Evolutionary conservation across 2,797 vertebrate genomes (phyloP), one percentile per base, ranked within the genome.

Genomic region (Phoeniculus purpureus): DNA sequence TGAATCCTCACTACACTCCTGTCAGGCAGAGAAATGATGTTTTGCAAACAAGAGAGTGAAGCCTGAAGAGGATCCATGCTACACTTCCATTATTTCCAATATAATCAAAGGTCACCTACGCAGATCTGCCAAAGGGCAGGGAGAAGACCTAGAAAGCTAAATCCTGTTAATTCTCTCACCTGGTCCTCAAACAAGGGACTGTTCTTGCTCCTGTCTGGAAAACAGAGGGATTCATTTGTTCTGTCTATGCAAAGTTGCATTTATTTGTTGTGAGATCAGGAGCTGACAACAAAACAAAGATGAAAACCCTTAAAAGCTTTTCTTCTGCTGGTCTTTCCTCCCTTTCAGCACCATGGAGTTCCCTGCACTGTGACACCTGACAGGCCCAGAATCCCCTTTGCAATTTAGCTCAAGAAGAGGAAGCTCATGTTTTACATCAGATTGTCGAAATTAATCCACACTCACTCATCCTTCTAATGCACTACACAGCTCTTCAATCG

Each of bases 361-460:
- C 59, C 47, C 17, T 64, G 62, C 0, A 0, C 73, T 60, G 90
- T 87, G 85, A 89, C 90, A 87, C 65, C 74, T 89, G 87, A 79
- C 77, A 58, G 66, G 66, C 77, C 43, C 72, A 50, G 59, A 74
- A 34, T 77, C 74, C 52, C 31, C 87, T 59, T 5, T 48, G 90
- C 6, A 7, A 43, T 68, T 72, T 29, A 92, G 59, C 91, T 88
- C 29, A 12, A 77, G 85, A 64, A 89, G 87, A 71, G 77, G 87
- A 86, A 29, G 43, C 52, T 88, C 26, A 2, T 90, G 91, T 94
- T 91, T 75, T 59, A 50, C 88, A 86, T 75, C 67, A 89, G 59
- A 62, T 66, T 94, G 84, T 71, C 14, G 82, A 95, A 96, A 96
- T 96, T 87, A 97, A 94, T 94, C 88, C 79, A 7, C 79, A 26